These are phyloP conservation scores for Artibeus lituratus DNA, from an alignment of 2,797 vertebrate genomes.

Conservation along the genomic window DNA sequence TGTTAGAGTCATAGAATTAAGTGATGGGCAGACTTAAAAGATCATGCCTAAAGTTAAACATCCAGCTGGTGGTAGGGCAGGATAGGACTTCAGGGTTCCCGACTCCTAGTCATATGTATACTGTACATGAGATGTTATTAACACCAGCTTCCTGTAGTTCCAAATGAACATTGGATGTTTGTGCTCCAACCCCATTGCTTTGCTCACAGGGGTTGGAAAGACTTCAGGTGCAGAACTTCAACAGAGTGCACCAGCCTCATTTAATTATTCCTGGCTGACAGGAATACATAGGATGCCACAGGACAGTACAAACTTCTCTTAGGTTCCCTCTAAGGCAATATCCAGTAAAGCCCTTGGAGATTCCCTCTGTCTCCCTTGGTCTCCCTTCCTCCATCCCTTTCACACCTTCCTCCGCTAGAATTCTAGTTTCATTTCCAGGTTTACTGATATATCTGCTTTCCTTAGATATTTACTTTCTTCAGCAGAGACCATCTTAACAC, in stretches of 20 bases:
- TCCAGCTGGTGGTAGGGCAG: background rate
- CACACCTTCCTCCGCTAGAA: background rate
- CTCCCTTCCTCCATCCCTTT: background rate
- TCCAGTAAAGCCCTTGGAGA: background rate
- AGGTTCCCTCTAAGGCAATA: background rate
- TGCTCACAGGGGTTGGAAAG: background rate
- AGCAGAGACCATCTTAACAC: background rate
- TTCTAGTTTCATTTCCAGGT: background rate
- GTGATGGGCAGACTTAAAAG: background rate
- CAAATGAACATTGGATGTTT: background rate
- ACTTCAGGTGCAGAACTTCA: background rate
- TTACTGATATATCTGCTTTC: background rate
- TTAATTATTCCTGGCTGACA: background rate
- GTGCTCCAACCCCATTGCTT: background rate
- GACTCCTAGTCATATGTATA: background rate
- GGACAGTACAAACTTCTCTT: background rate
- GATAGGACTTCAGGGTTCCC: background rate
- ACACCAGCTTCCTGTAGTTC: background rate
- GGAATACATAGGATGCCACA: background rate
- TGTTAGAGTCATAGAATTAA: background rate
- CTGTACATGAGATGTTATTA: background rate
- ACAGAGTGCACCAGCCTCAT: background rate
- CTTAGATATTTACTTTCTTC: background rate
- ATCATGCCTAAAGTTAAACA: background rate
- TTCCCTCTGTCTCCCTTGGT: background rate